Evolutionary conservation across 2,797 vertebrate species (phyloP).

Genomic region (Eurystomus glaucurus): DNA sequence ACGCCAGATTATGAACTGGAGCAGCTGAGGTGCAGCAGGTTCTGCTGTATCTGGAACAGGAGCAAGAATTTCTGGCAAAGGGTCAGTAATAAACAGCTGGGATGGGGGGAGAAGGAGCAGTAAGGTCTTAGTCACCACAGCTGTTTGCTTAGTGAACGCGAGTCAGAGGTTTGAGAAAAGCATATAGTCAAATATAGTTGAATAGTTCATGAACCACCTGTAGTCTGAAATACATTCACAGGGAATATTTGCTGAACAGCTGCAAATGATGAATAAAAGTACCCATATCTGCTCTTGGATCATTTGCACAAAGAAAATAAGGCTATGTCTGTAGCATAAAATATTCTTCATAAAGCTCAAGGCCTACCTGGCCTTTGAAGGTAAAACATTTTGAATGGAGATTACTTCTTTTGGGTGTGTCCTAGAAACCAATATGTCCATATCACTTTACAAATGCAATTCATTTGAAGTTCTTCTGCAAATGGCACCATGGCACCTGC

Average conservation of each 20-base stretch:
- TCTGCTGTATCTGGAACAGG: conserved; percentile 67
- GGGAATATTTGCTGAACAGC: conserved; percentile 31
- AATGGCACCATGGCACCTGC: not conserved
- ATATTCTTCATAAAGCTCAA: not conserved
- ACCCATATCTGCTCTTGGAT: not conserved
- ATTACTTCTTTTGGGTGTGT: not conserved
- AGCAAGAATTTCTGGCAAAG: conserved; percentile 75
- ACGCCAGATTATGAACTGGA: conserved; percentile 39
- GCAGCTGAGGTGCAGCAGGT: conserved; percentile 74
- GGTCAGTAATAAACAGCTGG: conserved; percentile 72
- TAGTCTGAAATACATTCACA: conserved; percentile 35
- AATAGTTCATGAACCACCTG: conserved; percentile 57
- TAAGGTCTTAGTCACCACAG: conserved; percentile 53
- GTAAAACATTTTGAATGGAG: not conserved
- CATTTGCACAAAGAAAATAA: not conserved
- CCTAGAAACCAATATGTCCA: not conserved
- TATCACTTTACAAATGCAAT: not conserved
- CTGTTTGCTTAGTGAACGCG: conserved; percentile 54
- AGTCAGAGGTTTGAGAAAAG: conserved; percentile 10
- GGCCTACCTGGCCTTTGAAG: not conserved
- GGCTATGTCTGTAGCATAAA: not conserved
- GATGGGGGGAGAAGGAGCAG: conserved; percentile 36
- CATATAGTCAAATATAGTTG: conserved; percentile 15
- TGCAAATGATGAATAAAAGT: conserved; percentile 13
- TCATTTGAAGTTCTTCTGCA: not conserved